Conservation (phyloP, 2,113 vertebrate species). For the Rhizomys pruinosus region DNA sequence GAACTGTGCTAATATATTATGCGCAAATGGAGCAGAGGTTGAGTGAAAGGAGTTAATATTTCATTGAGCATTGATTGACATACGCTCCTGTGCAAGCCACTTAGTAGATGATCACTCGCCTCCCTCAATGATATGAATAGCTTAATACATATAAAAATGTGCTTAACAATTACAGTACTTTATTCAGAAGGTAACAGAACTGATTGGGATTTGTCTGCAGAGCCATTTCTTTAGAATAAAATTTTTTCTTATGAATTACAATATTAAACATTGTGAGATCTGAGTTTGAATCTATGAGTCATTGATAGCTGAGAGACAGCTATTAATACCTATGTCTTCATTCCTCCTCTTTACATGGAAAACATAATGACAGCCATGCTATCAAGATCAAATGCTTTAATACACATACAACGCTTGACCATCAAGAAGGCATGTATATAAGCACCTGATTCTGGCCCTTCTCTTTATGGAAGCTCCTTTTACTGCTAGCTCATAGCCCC, state of each 20-base stretch:
- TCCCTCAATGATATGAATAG: background rate
- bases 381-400: background rate
- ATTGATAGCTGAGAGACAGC: background rate
- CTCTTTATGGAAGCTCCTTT: background rate
- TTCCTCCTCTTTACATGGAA: background rate
- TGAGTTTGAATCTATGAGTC: background rate
- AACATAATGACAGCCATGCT: background rate
- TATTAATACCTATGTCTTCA: background rate
- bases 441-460: background rate
- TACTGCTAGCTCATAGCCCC: background rate
- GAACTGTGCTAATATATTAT: background rate
- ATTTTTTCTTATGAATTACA: background rate
- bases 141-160: background rate
- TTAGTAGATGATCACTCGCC: background rate
- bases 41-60: background rate
- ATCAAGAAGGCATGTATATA: background rate
- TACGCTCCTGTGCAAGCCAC: background rate
- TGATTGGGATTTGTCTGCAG: background rate
- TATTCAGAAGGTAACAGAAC: background rate
- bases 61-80: background rate
- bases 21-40: background rate
- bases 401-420: background rate
- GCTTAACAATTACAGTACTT: background rate
- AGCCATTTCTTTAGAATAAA: conserved; percentile 18
- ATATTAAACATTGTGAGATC: background rate